Evolutionary conservation across 2,888 invertebrate genomes (phyloP), one percentile per base, ranked within the genome.

Genomic region (Agrenia bidenticulata): DNA sequence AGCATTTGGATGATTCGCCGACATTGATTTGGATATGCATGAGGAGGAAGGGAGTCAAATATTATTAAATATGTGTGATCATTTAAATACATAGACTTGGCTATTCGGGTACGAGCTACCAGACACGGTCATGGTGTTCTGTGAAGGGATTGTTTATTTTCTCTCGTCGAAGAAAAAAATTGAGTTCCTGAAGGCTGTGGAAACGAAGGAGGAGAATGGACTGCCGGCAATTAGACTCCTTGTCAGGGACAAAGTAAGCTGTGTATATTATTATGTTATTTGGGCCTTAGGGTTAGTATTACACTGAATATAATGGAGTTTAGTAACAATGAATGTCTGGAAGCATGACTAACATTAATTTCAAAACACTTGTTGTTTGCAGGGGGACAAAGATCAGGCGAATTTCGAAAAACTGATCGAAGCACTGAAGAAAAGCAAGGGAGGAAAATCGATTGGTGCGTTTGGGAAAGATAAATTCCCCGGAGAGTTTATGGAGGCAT

Each of bases 121-220:
- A 0, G 99, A 99, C 79, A 97, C 96, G 0, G 88, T 98, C 62
- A 91, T 94, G 83, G 88, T 98, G 7, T 85, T 99, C 70, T 89
- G 93, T 45, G 89, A 92, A 76, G 87, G 90, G 51, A 86, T 87
- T 42, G 89, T 97, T 71, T 88, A 89, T 78, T 93, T 99, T 78
- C 83, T 99, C 64, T 93, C 96, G 1, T 96, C 96, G 79, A 97
- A 95, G 81, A 97, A 97, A 83, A 99, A 99, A 81, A 94, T 96
- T 71, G 97, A 98, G 77, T 99, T 97, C 81, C 83, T 99, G 58
- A 88, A 91, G 77, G 92, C 93, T 80, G 88, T 94, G 50, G 93
- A 94, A 80, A 88, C 86, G 78, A 92, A 90, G 80, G 93, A 92
- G 77, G 91, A 92, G 75, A 86, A 85, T 66, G 88, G 88, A 73